Conservation (phyloP, 1,140 invertebrate genomes). For the Saccostrea echinata region DNA sequence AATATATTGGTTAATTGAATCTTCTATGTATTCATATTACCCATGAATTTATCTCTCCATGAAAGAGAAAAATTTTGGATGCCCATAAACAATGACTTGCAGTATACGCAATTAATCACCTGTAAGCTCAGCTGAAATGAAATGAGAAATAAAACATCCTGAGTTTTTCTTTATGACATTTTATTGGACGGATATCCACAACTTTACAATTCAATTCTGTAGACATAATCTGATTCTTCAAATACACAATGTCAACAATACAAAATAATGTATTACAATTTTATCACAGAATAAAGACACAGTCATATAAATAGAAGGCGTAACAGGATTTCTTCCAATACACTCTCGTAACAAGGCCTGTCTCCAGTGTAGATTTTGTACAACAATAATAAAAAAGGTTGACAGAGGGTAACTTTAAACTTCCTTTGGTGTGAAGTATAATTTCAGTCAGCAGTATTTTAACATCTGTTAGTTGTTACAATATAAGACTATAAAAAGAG, state of each 20-base stretch:
- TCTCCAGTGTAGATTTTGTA: background rate
- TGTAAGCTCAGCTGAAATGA: background rate
- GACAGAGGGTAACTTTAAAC: background rate
- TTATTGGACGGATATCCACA: constrained; percentile 29
- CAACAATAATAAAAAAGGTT: background rate
- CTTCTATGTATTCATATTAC: no score
- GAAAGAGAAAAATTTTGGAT: no score
- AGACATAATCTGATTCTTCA: background rate
- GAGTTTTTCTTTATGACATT: background rate
- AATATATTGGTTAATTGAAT: no score
- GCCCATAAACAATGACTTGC: no score
- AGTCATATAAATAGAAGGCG: background rate
- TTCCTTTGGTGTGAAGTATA: background rate
- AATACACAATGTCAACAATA: constrained; percentile 5
- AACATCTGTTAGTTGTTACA: background rate
- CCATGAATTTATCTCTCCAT: no score
- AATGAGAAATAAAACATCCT: background rate
- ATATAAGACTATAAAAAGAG: background rate
- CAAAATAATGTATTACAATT: background rate
- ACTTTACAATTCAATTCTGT: constrained; percentile 1
- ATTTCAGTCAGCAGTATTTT: background rate
- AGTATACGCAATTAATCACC: background rate
- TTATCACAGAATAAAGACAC: constrained; percentile 3
- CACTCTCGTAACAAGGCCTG: background rate
- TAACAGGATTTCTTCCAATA: background rate